Conservation (phyloP, 1,140 invertebrate genomes). For the Achatina immaculata region DNA sequence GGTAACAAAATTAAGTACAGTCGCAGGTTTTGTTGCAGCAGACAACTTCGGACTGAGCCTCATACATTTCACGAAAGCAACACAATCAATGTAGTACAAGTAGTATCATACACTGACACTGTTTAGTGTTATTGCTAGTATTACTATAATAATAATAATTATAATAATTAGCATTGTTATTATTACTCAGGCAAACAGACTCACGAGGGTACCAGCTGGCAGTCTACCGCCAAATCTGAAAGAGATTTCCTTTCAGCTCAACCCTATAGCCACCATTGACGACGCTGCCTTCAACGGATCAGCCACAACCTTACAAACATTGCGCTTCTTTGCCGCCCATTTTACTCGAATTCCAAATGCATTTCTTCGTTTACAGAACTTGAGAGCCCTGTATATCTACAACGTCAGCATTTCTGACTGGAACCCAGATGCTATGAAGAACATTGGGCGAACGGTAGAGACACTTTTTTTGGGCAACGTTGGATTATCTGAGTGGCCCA, state of each 20-base stretch:
- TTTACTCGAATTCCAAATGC: background rate
- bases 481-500: background rate
- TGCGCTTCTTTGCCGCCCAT: background rate
- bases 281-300: background rate
- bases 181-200: background rate
- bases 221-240: background rate
- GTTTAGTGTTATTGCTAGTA: no score
- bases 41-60: no score
- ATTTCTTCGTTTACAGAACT: background rate
- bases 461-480: background rate
- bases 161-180: no score
- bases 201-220: background rate
- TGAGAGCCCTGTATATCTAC: background rate
- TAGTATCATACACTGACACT: no score
- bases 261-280: background rate
- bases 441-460: background rate
- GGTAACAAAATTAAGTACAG: no score
- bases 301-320: background rate
- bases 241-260: background rate
- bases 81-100: no score
- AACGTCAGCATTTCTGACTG: background rate
- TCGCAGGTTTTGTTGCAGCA: no score
- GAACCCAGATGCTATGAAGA: background rate
- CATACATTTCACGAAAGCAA: no score
- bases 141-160: no score